Conservation (phyloP, 2,797 vertebrate genomes). For the Enteromius argenteus region DNA sequence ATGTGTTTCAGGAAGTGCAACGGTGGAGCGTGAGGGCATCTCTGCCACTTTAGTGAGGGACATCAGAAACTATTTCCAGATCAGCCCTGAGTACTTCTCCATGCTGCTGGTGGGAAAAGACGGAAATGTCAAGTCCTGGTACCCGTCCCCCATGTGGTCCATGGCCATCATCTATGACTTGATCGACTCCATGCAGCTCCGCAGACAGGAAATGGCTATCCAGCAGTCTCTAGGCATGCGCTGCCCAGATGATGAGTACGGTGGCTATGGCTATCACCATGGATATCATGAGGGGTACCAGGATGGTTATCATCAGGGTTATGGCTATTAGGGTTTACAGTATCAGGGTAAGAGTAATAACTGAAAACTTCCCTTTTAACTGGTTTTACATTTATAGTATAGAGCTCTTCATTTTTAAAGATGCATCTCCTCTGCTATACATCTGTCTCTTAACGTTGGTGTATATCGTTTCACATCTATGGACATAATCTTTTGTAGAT, state of each 20-base stretch:
- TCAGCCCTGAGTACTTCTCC: constrained; percentile 97
- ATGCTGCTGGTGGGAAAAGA: constrained; percentile 99
- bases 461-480: constrained; percentile 55
- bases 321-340: constrained; percentile 84
- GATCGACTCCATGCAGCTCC: constrained; percentile 98
- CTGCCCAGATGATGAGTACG: constrained; percentile 96
- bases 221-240: constrained; percentile 98
- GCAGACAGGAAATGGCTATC: constrained; percentile 98
- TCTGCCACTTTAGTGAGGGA: constrained; percentile 90
- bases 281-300: constrained; percentile 96
- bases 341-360: constrained; percentile 41
- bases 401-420: constrained; percentile 57
- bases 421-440: constrained; percentile 43
- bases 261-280: constrained; percentile 94
- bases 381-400: constrained; percentile 45
- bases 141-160: constrained; percentile 98
- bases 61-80: constrained; percentile 98
- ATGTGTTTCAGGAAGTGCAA: constrained; percentile 84
- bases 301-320: constrained; percentile 92
- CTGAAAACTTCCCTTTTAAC: constrained; percentile 42
- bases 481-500: constrained; percentile 71
- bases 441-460: constrained; percentile 56
- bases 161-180: constrained; percentile 98
- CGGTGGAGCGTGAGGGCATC: constrained; percentile 93
- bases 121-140: constrained; percentile 98